Evolutionary conservation across 2,888 invertebrate species (phyloP), one percentile per base, ranked within the genome.

Genomic region (Dicyrtomina minuta): DNA sequence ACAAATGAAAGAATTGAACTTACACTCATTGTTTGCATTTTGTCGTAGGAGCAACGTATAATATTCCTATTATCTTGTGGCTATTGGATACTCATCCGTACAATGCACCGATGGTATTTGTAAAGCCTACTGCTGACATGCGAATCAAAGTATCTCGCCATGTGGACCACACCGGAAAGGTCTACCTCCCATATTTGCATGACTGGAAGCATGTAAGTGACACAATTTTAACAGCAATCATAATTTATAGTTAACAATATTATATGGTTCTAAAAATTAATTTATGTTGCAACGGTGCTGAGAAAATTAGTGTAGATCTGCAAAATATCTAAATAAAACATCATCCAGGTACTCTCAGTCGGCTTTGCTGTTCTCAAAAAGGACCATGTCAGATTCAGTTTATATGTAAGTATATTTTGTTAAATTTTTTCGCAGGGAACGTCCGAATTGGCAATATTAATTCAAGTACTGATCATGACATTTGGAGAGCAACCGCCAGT

Each of bases 401-500:
- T n/a, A n/a, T n/a, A n/a, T n/a, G n/a, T n/a, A n/a, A n/a, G 22
- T 51, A 15, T 49, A 58, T 43, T 55, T 71, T 79, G 78, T 17
- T 22, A 22, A 26, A 13, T 59, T 59, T 13, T 33, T 26, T 70
- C 33, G 10, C 33, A 73, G 72, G 62, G 41, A 22, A 44, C 87
- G 12, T 96, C 97, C 8, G 96, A 96, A 81, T 84, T 99, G 75
- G 82, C 91, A 66, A 91, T 91, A 55, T 85, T 99, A 24, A 90
- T 99, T 79, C 92, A 95, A 85, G 88, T 94, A 69, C 91, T 96
- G 90, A 89, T 91, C 74, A 87, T 90, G 70, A 92, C 92, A 1
- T 99, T 99, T 85, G 93, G 96, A 43, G 96, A 98, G 76, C 87
- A 91, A 79, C 97, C 97, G 67, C 99, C 99, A 1, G 96, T 99